Evolutionary conservation across 2,113 vertebrate species (phyloP), one percentile per base, ranked within the genome.

Genomic region (Indri indri): DNA sequence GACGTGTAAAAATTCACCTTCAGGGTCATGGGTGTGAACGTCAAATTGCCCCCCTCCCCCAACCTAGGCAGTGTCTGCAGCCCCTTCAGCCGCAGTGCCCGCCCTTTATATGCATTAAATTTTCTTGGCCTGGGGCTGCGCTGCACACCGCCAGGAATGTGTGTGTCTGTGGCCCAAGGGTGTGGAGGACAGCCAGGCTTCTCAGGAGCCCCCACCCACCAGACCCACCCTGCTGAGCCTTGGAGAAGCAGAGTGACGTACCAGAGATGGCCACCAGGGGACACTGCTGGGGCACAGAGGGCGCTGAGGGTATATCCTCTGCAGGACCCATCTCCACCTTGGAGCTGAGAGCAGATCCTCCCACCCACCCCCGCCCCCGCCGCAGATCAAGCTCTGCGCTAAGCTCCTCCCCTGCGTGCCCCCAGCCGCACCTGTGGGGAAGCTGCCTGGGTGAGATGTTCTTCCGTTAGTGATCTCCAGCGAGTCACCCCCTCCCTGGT

Each of bases 211-310:
- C 34, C 50, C 17, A 18, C 8, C 5, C 47, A 0, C 42, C 61
- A 32, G 23, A 50, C 20, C 18, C 16, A 10, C 37, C 14, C n/a
- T 3, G 34, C 73, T 13, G 61, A 57, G 61, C 85, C 52, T n/a
- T 47, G 6, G 42, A 79, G 82, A 59, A 40, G 23, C 18, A 40
- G 76, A 0, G 12, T 16, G 90, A 17, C 25, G 12, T 92, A 27
- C 66, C 50, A 16, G 23, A 2, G 6, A 2, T 88, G 84, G 34
- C 95, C 98, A 92, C 94, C 77, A 97, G 97, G 54, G 10, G 96
- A 2, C 97, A 50, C 90, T 96, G 90, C 90, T 25, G 95, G 61
- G 93, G 76, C 92, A 45, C 20, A 0, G 10, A 37, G 45, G 42
- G n/a, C 65, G 20, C 22, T 32, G 6, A 3, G 17, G 25, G 17